These are phyloP conservation scores for Melanostoma scalare DNA, from an alignment of 2,888 invertebrate genomes.

Conservation along the genomic window DNA sequence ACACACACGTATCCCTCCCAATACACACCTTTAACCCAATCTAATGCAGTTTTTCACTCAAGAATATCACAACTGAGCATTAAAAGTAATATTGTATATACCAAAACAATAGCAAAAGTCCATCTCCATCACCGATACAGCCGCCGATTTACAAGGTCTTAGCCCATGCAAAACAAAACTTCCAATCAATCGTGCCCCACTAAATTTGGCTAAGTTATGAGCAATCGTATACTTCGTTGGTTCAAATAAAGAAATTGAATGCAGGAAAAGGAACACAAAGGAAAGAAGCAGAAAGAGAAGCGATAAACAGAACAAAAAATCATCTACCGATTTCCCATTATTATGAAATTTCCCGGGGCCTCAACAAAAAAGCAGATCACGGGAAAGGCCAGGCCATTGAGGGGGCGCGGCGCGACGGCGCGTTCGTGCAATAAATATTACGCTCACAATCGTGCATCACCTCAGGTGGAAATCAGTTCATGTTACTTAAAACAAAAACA, in stretches of 20 bases:
- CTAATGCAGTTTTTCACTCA: conserved; percentile 13
- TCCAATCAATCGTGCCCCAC: conserved; percentile 51
- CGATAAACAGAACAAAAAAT: neutral
- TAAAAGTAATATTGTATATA: conserved; percentile 2
- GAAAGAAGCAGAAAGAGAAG: conserved; percentile 9
- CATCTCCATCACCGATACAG: conserved; percentile 14
- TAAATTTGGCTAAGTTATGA: conserved; percentile 38
- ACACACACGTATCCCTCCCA: neutral
- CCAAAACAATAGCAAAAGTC: conserved; percentile 24
- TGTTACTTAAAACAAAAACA: conserved; percentile 35
- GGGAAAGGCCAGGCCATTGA: conserved; percentile 53
- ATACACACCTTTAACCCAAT: conserved; percentile 18
- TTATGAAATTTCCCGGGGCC: conserved; percentile 63
- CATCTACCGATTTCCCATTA: conserved; percentile 47
- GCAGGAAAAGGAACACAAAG: conserved; percentile 22
- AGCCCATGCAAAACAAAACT: conserved; percentile 36
- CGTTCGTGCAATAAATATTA: conserved; percentile 62
- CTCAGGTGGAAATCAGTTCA: conserved; percentile 72
- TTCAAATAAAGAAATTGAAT: conserved; percentile 48
- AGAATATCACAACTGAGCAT: conserved; percentile 10
- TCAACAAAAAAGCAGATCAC: conserved; percentile 29
- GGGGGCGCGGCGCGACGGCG: conserved; percentile 21
- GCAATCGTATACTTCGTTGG: neutral
- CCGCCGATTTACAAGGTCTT: conserved; percentile 12
- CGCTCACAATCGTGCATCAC: conserved; percentile 69